Conservation (phyloP, 2,113 vertebrate species). For the Atherinomorus stipes region DNA sequence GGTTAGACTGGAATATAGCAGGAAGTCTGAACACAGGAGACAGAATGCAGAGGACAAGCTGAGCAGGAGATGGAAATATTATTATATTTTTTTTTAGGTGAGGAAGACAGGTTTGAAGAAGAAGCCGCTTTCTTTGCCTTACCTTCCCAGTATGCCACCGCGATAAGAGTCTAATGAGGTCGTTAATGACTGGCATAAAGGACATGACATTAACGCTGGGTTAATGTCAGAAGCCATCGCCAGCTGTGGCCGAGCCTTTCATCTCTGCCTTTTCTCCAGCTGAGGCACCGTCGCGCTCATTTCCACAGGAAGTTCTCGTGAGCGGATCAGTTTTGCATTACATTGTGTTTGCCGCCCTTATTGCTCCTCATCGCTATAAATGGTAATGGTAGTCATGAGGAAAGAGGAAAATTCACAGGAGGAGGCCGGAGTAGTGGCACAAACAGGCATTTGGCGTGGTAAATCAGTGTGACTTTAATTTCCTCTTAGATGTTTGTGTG, state of each 20-base stretch:
- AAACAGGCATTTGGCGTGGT: slow-evolving; percentile 11
- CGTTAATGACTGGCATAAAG: slow-evolving; percentile 68
- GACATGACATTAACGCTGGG: slow-evolving; percentile 71
- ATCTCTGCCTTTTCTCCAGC: slow-evolving; percentile 71
- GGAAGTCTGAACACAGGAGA: not conserved
- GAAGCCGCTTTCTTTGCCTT: slow-evolving; percentile 4
- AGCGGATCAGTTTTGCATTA: slow-evolving; percentile 53
- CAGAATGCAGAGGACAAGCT: not conserved
- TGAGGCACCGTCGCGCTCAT: slow-evolving; percentile 34
- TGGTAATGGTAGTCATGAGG: slow-evolving; percentile 20
- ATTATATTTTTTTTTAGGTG: not conserved
- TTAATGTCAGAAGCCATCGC: slow-evolving; percentile 71
- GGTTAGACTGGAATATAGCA: slow-evolving; percentile 29
- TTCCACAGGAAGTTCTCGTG: slow-evolving; percentile 58
- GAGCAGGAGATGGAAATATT: slow-evolving; percentile 9
- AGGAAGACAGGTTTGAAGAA: not conserved
- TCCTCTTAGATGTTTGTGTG: not conserved
- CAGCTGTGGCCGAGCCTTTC: slow-evolving; percentile 64
- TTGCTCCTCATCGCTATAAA: slow-evolving; percentile 42
- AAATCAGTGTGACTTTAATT: slow-evolving; percentile 2
- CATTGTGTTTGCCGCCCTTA: slow-evolving; percentile 24
- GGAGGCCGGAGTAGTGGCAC: slow-evolving; percentile 13
- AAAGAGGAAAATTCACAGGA: slow-evolving; percentile 27
- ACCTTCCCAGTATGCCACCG: slow-evolving; percentile 30
- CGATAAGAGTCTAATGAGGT: slow-evolving; percentile 72